Percentiles rank a stretch among this genome's conserved stretches.
Conservation (phyloP, 2,113 vertebrate genomes). For the Petrocephalus microphthalmus region DNA sequence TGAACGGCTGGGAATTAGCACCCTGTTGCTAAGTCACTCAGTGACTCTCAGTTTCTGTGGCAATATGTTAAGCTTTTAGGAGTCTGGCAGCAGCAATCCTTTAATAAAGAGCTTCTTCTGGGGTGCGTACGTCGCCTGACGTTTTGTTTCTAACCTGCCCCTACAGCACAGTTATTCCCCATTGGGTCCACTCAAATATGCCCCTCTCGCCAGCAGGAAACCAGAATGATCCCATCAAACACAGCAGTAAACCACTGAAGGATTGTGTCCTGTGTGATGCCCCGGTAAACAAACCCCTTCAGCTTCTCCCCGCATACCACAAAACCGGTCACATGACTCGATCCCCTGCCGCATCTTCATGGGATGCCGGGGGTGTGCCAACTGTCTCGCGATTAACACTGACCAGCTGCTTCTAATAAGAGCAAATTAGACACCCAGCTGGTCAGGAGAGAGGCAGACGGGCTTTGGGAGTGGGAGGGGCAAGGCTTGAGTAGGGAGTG, state of each 20-base stretch:
- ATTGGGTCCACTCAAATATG: not conserved
- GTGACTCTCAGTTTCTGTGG: not conserved
- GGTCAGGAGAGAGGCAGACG: not conserved
- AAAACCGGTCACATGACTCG: not conserved
- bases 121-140: not conserved
- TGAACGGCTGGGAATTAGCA: not conserved
- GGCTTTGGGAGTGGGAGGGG: not conserved
- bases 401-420: not conserved
- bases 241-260: not conserved
- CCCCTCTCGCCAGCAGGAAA: not conserved
- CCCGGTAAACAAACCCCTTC: not conserved
- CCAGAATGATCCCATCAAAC: not conserved
- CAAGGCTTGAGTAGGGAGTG: not conserved
- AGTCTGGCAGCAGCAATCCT: not conserved
- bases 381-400: not conserved
- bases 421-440: not conserved
- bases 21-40: not conserved
- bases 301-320: not conserved
- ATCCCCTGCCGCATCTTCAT: not conserved
- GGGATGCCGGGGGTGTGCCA: not conserved
- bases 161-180: not conserved
- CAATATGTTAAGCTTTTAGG: not conserved
- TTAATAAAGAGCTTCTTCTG: not conserved
- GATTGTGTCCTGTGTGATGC: not conserved
- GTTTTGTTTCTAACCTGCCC: not conserved